These are phyloP conservation scores for Polypterus senegalus DNA, from an alignment of 2,113 vertebrate species.

Conservation along the genomic window DNA sequence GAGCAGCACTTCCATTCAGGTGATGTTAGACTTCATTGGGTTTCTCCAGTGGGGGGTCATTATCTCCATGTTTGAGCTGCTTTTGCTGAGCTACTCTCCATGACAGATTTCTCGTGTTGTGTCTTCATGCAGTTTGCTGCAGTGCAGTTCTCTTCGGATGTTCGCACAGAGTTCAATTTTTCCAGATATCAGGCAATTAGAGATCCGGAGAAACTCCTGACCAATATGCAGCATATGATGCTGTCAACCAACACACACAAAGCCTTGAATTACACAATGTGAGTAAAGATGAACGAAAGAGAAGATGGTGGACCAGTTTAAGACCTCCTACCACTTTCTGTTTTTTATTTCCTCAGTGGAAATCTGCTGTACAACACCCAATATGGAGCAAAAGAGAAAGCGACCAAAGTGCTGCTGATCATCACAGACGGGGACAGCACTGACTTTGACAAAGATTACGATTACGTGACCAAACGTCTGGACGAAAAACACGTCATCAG, in stretches of 20 bases:
- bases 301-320: too few relatives aligned
- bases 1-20: slow-evolving; percentile 50
- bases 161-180: slow-evolving; percentile 49
- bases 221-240: slow-evolving; percentile 19
- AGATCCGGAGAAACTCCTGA: slow-evolving; percentile 30
- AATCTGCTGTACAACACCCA: slow-evolving; percentile 22
- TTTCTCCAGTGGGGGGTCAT: not conserved
- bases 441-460: accelerated
- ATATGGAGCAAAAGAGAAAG: slow-evolving; percentile 40
- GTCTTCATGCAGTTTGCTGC: slow-evolving; percentile 55
- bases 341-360: not conserved
- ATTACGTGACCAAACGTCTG: accelerated
- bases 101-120: not conserved
- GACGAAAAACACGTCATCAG: slow-evolving; percentile 29
- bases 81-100: not conserved
- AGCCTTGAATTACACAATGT: slow-evolving; percentile 46
- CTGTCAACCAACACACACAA: too few relatives aligned
- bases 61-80: not conserved
- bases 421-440: slow-evolving; percentile 60
- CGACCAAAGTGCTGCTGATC: slow-evolving; percentile 54
- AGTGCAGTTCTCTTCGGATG: slow-evolving; percentile 37
- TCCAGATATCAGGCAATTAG: slow-evolving; percentile 27
- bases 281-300: slow-evolving; percentile 29
- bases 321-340: too few relatives aligned
- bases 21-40: slow-evolving; percentile 14